Evolutionary conservation across 2,113 vertebrate species (phyloP).

Genomic region (Recurvirostra avosetta): DNA sequence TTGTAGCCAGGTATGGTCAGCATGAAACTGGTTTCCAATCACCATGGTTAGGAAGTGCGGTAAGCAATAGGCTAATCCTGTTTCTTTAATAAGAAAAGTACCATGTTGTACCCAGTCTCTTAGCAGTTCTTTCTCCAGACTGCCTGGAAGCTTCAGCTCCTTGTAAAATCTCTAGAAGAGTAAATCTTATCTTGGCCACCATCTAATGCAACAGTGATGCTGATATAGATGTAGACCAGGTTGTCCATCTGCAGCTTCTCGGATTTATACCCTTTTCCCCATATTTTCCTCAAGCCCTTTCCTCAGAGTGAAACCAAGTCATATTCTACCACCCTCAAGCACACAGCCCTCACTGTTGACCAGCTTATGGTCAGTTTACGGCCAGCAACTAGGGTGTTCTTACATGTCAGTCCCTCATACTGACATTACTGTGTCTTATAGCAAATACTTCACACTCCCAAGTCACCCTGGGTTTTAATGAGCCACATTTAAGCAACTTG

Average conservation of each 20-base stretch:
- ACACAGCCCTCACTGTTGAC: neutral
- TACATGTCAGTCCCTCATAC: neutral
- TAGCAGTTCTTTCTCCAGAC: neutral
- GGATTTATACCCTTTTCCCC: neutral
- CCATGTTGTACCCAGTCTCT: neutral
- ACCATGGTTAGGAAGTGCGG: neutral
- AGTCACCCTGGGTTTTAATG: slow-evolving; percentile 29
- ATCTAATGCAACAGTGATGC: neutral
- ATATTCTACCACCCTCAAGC: neutral
- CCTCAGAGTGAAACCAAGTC: neutral
- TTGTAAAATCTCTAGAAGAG: neutral
- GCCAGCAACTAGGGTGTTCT: neutral
- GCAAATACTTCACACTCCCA: slow-evolving; percentile 9
- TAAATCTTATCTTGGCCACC: neutral
- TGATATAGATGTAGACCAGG: neutral
- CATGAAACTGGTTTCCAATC: neutral
- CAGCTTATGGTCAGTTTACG: neutral
- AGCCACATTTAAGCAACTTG: slow-evolving; percentile 14
- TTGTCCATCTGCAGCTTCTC: neutral
- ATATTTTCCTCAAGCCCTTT: neutral
- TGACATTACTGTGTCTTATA: neutral
- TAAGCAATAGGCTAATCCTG: neutral
- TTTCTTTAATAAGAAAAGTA: neutral
- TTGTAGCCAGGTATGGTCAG: neutral
- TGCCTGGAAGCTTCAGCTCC: neutral